A percentile compares a stretch with the other conserved stretches of the same genome.
Evolutionary conservation across 2,113 vertebrate genomes (phyloP).

Genomic region (Falcunculus frontatus): DNA sequence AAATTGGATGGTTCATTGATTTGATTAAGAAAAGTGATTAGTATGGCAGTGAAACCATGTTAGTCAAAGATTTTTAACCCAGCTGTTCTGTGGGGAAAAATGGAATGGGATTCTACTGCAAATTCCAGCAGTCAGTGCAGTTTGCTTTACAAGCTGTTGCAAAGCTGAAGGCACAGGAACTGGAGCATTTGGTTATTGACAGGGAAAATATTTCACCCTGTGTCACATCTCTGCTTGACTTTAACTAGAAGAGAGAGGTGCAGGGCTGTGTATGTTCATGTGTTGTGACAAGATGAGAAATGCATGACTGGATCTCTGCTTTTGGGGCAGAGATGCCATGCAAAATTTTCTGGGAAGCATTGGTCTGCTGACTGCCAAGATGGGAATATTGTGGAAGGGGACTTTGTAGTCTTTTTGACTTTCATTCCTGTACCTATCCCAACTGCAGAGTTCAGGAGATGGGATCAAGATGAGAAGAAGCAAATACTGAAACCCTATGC

Average conservation of each 20-base stretch:
- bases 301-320: not conserved
- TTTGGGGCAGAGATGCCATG: not conserved
- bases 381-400: not conserved
- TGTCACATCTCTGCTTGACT: not conserved
- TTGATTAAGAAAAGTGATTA: conserved; percentile 24
- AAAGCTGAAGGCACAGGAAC: not conserved
- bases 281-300: not conserved
- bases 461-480: not conserved
- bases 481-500: not conserved
- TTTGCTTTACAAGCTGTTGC: conserved; percentile 4
- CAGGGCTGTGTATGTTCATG: not conserved
- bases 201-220: not conserved
- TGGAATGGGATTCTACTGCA: not conserved
- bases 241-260: not conserved
- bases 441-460: not conserved
- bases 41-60: not conserved
- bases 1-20: conserved; percentile 5
- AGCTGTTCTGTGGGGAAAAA: not conserved
- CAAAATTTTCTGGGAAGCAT: not conserved
- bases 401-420: not conserved
- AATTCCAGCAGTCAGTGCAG: not conserved
- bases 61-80: conserved; percentile 46
- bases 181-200: not conserved
- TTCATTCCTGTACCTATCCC: not conserved
- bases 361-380: not conserved